Conservation (phyloP, 2,888 invertebrate genomes). For the Watsonalla cultraria region DNA sequence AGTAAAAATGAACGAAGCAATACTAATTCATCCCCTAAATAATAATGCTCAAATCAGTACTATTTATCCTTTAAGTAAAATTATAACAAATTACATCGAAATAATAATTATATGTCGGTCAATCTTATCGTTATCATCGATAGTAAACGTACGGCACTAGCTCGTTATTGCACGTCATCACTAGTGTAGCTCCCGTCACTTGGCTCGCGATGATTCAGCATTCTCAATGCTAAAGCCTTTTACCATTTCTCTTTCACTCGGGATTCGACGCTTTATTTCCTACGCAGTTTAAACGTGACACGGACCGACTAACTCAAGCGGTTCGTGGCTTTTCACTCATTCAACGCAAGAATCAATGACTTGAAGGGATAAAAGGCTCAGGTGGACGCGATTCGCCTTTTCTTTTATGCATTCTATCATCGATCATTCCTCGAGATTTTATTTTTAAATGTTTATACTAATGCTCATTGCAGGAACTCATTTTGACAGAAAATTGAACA, state of each 20-base stretch:
- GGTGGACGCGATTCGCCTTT: not conserved
- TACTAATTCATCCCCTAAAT: no score
- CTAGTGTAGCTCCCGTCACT: slow-evolving; percentile 49
- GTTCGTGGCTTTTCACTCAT: slow-evolving; percentile 16
- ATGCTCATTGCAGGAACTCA: no score
- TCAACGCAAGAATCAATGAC: slow-evolving; percentile 3
- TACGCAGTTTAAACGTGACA: slow-evolving; percentile 51
- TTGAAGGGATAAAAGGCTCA: not conserved
- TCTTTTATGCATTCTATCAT: no score
- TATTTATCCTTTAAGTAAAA: no score
- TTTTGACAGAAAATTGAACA: no score
- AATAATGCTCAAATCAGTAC: no score
- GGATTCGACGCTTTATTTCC: slow-evolving; percentile 54
- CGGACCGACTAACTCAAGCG: slow-evolving; percentile 23
- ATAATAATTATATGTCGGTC: no score
- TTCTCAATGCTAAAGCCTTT: slow-evolving; percentile 72
- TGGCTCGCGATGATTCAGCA: slow-evolving; percentile 71
- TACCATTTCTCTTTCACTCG: slow-evolving; percentile 68
- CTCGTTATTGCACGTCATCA: slow-evolving; percentile 71
- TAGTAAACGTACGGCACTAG: slow-evolving; percentile 28
- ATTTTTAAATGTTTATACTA: no score
- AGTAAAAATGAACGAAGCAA: no score
- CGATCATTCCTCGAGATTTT: no score
- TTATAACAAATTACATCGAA: not conserved
- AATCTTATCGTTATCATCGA: slow-evolving; percentile 12